Evolutionary conservation across 2,888 invertebrate genomes (phyloP), one percentile per base, ranked within the genome.

Genomic region (Mayetiola destructor): DNA sequence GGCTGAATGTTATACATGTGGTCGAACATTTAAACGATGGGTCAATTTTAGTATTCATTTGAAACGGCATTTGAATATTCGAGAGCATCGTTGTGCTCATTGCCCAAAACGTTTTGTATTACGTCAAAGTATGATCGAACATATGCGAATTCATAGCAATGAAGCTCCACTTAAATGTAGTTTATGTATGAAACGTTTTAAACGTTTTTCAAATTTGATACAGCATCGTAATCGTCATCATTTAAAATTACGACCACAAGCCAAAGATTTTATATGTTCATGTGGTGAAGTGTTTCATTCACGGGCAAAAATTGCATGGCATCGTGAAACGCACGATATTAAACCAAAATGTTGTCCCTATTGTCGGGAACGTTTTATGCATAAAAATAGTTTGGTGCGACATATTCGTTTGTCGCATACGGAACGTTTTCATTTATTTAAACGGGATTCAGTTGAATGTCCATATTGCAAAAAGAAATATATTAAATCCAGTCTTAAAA

Each of bases 311-410:
- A 78, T 89, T 62, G 79, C 80, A 3, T 88, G 89, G 87, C 91
- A 92, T 73, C 80, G 83, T 66, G 90, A 90, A 72, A 85, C 84
- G 4, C 91, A 91, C 73, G 88, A 86, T 60, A 76, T 79, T 29
- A 81, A 83, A 67, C 89, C 90, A 32, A 87, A 88, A 70, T 82
- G 87, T 52, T 92, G 92, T 71, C 79, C 80, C 3, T 82, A 85
- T 67, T 92, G 92, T 74, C 84, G 82, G 66, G 89, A 90, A 73
- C 84, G 88, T 65, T 92, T 91, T 71, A 81, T 89, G 60, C 89
- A 91, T 73, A 79, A 80, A 64, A 82, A 89, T 8, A 87, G 87
- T 64, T 75, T 92, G 63, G 87, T 88, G 1, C 76, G 90, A 3
- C 92, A 92, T 73, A 84, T 89, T 73, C 78, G 88, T 0, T 76